Conservation (phyloP, 2,113 vertebrate genomes). For the Pachypanchax playfairii region DNA sequence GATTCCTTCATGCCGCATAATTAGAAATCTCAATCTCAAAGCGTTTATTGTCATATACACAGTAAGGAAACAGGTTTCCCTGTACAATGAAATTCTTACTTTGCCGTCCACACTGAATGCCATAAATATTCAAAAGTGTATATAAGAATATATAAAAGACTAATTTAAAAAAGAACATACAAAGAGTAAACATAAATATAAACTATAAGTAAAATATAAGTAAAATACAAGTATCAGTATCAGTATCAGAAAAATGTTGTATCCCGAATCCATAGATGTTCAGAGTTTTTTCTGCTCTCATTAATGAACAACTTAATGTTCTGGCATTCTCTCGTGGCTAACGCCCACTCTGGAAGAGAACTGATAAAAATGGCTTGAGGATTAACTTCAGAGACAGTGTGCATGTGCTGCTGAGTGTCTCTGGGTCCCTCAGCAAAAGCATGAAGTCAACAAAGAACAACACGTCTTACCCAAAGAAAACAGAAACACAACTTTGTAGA, state of each 20-base stretch:
- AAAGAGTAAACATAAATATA: no score
- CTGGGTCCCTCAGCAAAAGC: constrained; percentile 18
- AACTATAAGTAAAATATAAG: no score
- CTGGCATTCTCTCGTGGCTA: constrained; percentile 13
- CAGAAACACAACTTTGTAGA: constrained; percentile 12
- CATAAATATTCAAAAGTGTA: no score
- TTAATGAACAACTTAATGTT: constrained; percentile 26
- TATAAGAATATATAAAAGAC: no score
- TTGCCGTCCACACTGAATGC: no score
- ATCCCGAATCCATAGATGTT: constrained; percentile 31
- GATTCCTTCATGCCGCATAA: constrained; percentile 29
- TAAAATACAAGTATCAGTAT: no score
- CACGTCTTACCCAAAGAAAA: background rate
- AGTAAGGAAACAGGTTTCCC: no score
- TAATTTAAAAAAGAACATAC: no score
- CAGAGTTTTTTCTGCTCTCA: constrained; percentile 35
- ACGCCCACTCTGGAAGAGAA: constrained; percentile 32
- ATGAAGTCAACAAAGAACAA: constrained; percentile 27
- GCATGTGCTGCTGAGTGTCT: constrained; percentile 1
- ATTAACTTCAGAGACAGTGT: constrained; percentile 48
- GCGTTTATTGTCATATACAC: no score
- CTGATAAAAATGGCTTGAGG: constrained; percentile 43
- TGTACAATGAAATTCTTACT: no score
- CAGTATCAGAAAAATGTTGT: constrained; percentile 6
- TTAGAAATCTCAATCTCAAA: no score